Evolutionary conservation across 2,113 vertebrate species (phyloP), one percentile per base, ranked within the genome.

Genomic region (Rhinichthys klamathensis): DNA sequence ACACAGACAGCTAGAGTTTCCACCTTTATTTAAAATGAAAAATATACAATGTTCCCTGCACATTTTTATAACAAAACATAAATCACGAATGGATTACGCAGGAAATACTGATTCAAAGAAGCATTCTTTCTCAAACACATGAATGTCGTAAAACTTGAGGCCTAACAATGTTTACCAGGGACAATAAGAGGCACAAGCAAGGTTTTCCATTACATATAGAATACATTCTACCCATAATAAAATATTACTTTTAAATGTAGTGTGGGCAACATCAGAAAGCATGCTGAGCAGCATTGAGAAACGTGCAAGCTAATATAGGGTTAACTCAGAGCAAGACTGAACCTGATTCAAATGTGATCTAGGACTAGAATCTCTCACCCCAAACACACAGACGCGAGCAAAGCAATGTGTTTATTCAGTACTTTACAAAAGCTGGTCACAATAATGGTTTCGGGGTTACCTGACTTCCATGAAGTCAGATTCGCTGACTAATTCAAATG

Each of bases 21-120:
- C 41, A 46, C 16, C 3, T 67, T 84, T 88, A 74, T 86, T 86
- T 69, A 35, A 70, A 35, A 86, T 84, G 35, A 84, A 83, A 83
- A 85, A 88, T 86, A 88, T 86, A 80, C 25, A 58, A 60, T 25
- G 18, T 85, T 88, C 78, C 61, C 46, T 76, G 73, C 74, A 61
- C 49, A 85, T 25, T 73, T 38, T 73, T 73, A 44, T 25, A 49
- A 74, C 38, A 74, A 74, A 74, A 74, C 12, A 74, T 74, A 74
- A 72, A 49, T 74, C 72, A 74, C 72, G 27, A 49, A 3, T 27
- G 6, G 72, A 74, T 49, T 25, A 74, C 10, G 30, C 58, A 80
- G 78, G 38, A 65, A 65, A 63, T 63, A 80, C 78, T 80, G 38
- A 80, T 65, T 65, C 7, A 30, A 21, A 18, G 1, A 18, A 46